These are phyloP conservation scores for Chionis minor DNA, from an alignment of 2,113 vertebrate genomes.

Conservation along the genomic window DNA sequence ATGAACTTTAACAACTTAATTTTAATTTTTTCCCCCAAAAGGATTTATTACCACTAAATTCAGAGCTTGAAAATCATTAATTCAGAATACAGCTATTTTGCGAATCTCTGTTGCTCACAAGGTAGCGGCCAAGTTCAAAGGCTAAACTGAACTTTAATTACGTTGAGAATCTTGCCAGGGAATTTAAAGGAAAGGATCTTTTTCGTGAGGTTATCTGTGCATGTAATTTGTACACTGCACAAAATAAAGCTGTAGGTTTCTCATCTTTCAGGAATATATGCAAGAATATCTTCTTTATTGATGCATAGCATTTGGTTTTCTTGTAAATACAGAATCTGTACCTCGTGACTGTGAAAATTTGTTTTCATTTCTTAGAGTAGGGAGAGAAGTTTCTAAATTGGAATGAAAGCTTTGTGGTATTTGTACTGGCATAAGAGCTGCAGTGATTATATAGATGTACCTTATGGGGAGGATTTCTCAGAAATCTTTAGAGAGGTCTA, in stretches of 20 bases:
- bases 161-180: neutral
- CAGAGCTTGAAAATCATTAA: neutral
- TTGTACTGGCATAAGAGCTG: neutral
- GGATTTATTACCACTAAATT: neutral
- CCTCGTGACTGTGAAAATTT: neutral
- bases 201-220: neutral
- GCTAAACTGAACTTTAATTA: neutral
- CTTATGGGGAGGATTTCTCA: neutral
- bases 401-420: neutral
- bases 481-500: neutral
- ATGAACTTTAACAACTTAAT: neutral
- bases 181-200: neutral
- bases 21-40: neutral
- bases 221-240: neutral
- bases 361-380: neutral
- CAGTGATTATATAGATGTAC: neutral
- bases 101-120: neutral
- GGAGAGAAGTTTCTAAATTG: neutral
- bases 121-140: neutral
- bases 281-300: neutral
- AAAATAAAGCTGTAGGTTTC: neutral
- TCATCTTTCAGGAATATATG: neutral
- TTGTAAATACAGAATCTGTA: neutral
- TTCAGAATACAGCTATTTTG: neutral
- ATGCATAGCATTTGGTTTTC: neutral